Evolutionary conservation across 2,113 vertebrate species (phyloP).

Genomic region (Lontra canadensis): DNA sequence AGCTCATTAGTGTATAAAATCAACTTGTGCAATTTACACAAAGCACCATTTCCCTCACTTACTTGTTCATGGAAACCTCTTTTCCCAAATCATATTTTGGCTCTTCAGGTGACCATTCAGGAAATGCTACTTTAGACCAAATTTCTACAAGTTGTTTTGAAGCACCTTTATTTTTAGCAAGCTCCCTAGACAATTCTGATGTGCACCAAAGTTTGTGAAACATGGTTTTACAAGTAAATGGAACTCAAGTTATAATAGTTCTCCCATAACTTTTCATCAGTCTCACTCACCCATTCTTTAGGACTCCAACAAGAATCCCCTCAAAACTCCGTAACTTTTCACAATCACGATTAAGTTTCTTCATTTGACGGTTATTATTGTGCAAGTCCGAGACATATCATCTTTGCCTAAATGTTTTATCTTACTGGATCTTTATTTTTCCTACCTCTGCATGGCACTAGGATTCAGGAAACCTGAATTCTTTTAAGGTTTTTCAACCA

Average conservation of each 20-base stretch:
- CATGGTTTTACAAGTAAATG: not conserved
- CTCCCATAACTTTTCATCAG: not conserved
- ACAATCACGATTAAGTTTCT: not conserved
- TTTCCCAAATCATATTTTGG: not conserved
- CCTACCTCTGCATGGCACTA: not conserved
- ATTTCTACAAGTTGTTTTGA: not conserved
- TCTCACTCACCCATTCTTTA: not conserved
- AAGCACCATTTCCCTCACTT: not conserved
- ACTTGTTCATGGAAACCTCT: not conserved
- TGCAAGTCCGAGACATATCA: not conserved
- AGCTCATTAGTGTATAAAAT: not conserved
- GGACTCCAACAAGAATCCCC: not conserved
- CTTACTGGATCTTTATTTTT: conserved; percentile 12
- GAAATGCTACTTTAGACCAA: not conserved
- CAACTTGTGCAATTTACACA: not conserved
- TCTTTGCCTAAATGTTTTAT: conserved; percentile 27
- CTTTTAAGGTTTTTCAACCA: not conserved
- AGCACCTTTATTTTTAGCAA: not conserved
- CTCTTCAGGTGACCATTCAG: not conserved
- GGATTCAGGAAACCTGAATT: not conserved
- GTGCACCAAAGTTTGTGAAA: not conserved
- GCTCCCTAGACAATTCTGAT: not conserved
- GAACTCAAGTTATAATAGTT: not conserved
- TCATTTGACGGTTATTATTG: not conserved
- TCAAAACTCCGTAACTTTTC: not conserved